Conservation (phyloP, 2,113 vertebrate genomes). For the Sander vitreus region DNA sequence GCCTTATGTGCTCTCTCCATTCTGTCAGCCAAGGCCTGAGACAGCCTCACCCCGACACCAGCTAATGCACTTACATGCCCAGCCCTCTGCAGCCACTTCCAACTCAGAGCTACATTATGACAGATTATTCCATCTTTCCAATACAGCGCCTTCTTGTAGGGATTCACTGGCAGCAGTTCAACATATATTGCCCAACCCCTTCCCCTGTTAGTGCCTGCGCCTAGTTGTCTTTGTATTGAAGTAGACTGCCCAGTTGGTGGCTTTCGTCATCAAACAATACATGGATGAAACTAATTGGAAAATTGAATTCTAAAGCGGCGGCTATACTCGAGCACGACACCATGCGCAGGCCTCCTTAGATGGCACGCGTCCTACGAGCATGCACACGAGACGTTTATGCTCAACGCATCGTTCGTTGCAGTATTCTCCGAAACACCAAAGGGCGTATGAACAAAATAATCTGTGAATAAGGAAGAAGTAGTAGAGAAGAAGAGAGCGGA, state of each 20-base stretch:
- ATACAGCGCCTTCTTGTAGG: not conserved
- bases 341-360: too few relatives aligned
- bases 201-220: not conserved
- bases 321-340: too few relatives aligned
- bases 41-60: constrained; percentile 26
- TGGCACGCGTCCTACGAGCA: too few relatives aligned
- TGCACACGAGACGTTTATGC: too few relatives aligned
- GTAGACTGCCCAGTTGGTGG: not conserved
- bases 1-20: constrained; percentile 30
- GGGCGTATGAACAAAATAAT: too few relatives aligned
- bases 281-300: too few relatives aligned
- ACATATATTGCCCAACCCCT: not conserved
- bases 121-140: constrained; percentile 30
- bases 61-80: constrained; percentile 52
- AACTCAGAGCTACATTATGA: constrained; percentile 43
- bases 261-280: not conserved
- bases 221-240: not conserved
- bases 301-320: not conserved
- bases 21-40: constrained; percentile 34
- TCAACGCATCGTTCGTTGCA: too few relatives aligned
- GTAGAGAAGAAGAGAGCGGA: too few relatives aligned
- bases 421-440: too few relatives aligned
- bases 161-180: constrained; percentile 17
- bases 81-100: constrained; percentile 24
- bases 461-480: too few relatives aligned